Percentiles rank a stretch among this genome's conserved stretches.
Evolutionary conservation across 2,797 vertebrate genomes (phyloP).

Genomic region (Cygnus olor): DNA sequence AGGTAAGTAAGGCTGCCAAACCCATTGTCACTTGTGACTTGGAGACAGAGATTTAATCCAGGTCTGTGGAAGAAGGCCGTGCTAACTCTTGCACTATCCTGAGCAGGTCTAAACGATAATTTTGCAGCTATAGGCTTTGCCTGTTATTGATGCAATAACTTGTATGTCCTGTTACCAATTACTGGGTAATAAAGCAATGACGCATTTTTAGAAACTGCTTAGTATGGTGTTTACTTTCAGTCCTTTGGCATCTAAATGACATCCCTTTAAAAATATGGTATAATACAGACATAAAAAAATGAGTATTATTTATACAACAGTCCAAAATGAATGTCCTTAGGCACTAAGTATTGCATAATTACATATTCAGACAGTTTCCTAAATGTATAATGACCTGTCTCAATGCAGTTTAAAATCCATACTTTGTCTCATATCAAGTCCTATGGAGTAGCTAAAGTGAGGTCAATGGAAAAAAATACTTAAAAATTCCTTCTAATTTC

Average conservation of each 20-base stretch:
- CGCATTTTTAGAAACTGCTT: conserved; percentile 22
- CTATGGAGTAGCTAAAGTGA: not conserved
- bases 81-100: not conserved
- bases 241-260: not conserved
- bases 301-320: conserved; percentile 6
- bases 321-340: not conserved
- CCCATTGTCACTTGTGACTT: not conserved
- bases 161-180: conserved; percentile 4
- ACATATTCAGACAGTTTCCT: not conserved
- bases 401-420: not conserved
- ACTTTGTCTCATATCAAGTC: not conserved
- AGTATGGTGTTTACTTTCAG: not conserved
- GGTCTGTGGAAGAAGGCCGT: not conserved
- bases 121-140: not conserved
- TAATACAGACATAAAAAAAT: conserved; percentile 12
- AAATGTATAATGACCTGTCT: not conserved
- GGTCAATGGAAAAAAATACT: fast-evolving
- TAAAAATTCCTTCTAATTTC: not conserved
- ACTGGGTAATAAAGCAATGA: not conserved
- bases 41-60: not conserved
- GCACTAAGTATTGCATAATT: not conserved
- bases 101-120: not conserved
- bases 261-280: conserved; percentile 1
- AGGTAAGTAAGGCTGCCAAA: not conserved
- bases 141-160: not conserved